Base-by-base conservation (phyloP, 1,140 invertebrate species). In the Argopecten irradians region DNA sequence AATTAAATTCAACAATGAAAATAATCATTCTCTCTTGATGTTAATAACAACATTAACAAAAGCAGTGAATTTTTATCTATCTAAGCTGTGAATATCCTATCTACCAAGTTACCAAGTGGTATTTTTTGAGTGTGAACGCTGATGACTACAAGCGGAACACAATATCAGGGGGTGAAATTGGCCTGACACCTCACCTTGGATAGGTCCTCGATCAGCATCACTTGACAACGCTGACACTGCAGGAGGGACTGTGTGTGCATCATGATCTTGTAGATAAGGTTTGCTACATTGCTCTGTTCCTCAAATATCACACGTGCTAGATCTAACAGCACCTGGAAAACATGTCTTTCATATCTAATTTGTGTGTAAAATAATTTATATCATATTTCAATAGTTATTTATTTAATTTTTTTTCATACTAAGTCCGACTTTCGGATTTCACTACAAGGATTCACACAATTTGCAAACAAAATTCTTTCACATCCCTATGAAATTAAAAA, bases 221-320 rank as follows among this genome's bases (percentile, higher is more conserved):
- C 98, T 0, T 98, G 97, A 94, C 98, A 99, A 85, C 98, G 96
- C 93, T 99, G 98, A 95, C 98, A 99, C 94, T 98, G 98, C 35
- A 99, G 96, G 86, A 99, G 95, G 90, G 98, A 98, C 91, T 98
- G 97, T 0, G 98, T 98, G 95, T 99, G 98, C 11, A 97, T 98
- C 98, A 99, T 99, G 92, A 99, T 99, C 96, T 99, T 99, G 84
- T 98, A 98, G 34, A 99, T 98, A 16, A 99, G 96, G 92, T 98
- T 97, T 94, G 99, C 98, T 90, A 99, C 96, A 94, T 98, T 98
- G 93, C 98, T 98, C 94, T 99, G 98, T 95, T 98, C 98, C 95
- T 98, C 98, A 95, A 98, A 98, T 93, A 98, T 98, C 93, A 97
- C 97, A 92, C 97, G 96, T 0, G 98, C 98, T 92, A 98, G 96